Evolutionary conservation across 1,140 invertebrate species (phyloP).

Genomic region (Cydia splendana): DNA sequence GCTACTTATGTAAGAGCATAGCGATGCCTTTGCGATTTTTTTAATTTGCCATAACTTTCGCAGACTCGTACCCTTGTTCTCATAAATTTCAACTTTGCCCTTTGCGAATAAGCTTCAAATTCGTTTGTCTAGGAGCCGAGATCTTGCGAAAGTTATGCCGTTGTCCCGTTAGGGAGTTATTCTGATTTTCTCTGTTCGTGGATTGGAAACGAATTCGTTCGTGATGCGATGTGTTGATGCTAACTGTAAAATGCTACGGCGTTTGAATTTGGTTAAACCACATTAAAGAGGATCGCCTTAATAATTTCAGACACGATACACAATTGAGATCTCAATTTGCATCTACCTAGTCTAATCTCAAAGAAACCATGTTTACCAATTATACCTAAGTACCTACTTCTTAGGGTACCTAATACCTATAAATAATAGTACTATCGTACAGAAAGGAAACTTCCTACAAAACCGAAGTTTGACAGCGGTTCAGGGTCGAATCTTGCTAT

Average conservation of each 20-base stretch:
- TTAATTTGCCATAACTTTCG: neutral
- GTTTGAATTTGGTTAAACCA: conserved; percentile 4
- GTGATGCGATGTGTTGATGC: neutral
- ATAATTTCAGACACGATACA: neutral
- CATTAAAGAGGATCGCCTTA: neutral
- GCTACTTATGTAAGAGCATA: conserved; percentile 10
- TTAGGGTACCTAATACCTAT: no score
- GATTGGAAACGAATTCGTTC: conserved; percentile 4
- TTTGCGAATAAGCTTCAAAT: neutral
- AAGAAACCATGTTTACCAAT: no score
- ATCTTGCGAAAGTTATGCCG: conserved; percentile 5
- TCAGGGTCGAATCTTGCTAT: no score
- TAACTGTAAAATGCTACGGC: conserved; percentile 9
- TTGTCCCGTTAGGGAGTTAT: conserved; percentile 16
- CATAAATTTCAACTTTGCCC: neutral
- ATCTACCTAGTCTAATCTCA: neutral
- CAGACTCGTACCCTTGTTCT: neutral
- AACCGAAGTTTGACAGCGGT: no score
- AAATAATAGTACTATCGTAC: no score
- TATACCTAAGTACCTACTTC: no score
- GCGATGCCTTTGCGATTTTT: conserved; percentile 20
- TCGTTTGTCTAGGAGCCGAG: neutral
- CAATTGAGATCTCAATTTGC: neutral
- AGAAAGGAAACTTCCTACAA: no score
- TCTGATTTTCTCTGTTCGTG: conserved; percentile 14